Evolutionary conservation across 2,113 vertebrate species (phyloP), one percentile per base, ranked within the genome.

Genomic region (Ammodytes marinus): DNA sequence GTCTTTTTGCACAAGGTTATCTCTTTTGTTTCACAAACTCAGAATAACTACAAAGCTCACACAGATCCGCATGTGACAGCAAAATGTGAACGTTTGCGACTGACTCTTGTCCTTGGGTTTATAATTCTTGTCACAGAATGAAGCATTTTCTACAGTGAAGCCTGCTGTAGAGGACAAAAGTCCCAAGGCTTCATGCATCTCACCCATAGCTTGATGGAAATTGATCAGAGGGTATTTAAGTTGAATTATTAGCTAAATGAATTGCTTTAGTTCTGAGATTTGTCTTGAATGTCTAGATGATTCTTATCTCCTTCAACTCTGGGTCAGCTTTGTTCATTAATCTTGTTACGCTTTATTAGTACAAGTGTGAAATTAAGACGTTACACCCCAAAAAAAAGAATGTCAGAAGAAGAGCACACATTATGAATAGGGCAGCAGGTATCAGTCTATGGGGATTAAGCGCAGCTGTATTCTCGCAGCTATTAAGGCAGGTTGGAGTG

Each of bases 371-470:
- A 80, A 72, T 84, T 90, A 85, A 66, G 40, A n/a, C 49, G 65
- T 17, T 53, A 6, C 50, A 17, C 40, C 53, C 8, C 15, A 66
- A 75, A 43, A 39, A 47, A 71, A 64, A 79, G 75, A 80, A 79
- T 70, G 64, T 73, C 43, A 70, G 37, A 59, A 17, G 52, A 74
- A 54, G 53, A 37, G 17, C 40, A 81, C 64, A 67, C 81, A 67
- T 88, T 58, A 82, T 87, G 82, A 87, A 75, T 68, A 57, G 66
- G 63, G 66, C 78, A 84, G 77, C 64, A 70, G 47, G 43, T 85
- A 68, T 82, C 15, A 82, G 65, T 74, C 69, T 45, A 15, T 8
- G 17, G 74, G 75, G 84, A 88, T 87, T 79, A 89, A 46, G 43
- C n/a, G 35, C n/a, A 59, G 63, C 55, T 74, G 52, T 46, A 52